Conservation (phyloP, 2,888 invertebrate species). For the Graphium colonna region DNA sequence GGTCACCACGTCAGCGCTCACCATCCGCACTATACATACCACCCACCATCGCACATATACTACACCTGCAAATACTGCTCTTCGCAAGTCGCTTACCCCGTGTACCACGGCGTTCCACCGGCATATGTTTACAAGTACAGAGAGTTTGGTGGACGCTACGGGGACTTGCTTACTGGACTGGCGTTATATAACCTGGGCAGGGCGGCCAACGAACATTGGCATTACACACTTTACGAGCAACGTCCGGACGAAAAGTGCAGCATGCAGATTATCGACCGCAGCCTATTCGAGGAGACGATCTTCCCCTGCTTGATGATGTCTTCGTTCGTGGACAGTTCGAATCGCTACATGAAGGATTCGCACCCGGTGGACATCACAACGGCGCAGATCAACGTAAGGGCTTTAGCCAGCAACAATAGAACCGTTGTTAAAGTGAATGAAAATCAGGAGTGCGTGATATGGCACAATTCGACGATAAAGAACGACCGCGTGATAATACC, state of each 20-base stretch:
- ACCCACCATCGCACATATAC: conserved; percentile 58
- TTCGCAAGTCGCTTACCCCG: conserved; percentile 53
- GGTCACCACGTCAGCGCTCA: conserved; percentile 50
- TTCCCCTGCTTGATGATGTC: conserved; percentile 69
- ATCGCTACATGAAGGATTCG: conserved; percentile 35
- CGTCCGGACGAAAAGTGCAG: conserved; percentile 55
- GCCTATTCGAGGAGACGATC: conserved; percentile 54
- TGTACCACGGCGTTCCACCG: conserved; percentile 61
- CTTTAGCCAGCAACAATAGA: conserved; percentile 44
- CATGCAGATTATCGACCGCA: conserved; percentile 55
- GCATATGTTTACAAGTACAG: conserved; percentile 63
- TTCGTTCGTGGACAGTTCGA: conserved; percentile 51
- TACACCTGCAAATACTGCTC: conserved; percentile 59
- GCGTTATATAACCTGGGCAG: conserved; percentile 68
- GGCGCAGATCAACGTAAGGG: conserved; percentile 49
- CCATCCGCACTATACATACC: conserved; percentile 61
- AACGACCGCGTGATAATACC: conserved; percentile 52
- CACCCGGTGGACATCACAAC: conserved; percentile 54
- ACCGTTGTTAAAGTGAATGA: conserved; percentile 46
- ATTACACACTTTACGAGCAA: conserved; percentile 46
- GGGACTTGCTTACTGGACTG: conserved; percentile 58
- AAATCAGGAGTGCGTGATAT: conserved; percentile 59
- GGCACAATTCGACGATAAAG: conserved; percentile 57
- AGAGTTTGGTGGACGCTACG: conserved; percentile 55
- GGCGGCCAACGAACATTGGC: conserved; percentile 43